A percentile compares a stretch with the other conserved stretches of the same genome.
phyloP scores from a whole-genome alignment of 1,140 invertebrate species.

The Coelopa frigida region DNA sequence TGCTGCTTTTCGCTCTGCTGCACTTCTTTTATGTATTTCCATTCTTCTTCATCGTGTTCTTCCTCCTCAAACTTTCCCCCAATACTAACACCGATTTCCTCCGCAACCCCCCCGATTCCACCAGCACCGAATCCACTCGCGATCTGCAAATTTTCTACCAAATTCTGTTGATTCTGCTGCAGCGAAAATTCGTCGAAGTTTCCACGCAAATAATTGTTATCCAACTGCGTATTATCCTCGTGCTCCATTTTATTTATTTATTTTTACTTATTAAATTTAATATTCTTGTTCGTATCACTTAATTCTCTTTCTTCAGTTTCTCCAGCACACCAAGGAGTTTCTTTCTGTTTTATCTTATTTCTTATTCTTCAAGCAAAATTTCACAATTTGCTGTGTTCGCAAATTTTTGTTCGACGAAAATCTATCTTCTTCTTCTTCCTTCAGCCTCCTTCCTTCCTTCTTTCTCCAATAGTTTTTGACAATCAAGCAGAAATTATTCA shows the following conservation, averaged over 20 bases:
- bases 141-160: constrained; percentile 33
- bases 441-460: too few relatives aligned
- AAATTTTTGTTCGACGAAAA: too few relatives aligned
- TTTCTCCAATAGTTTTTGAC: too few relatives aligned
- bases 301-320: too few relatives aligned
- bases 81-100: constrained; percentile 19
- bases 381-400: too few relatives aligned
- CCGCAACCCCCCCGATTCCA: constrained; percentile 22
- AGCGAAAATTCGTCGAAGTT: constrained; percentile 37
- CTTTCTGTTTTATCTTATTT: too few relatives aligned
- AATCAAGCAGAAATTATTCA: too few relatives aligned
- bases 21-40: constrained; percentile 41
- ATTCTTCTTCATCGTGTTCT: constrained; percentile 33
- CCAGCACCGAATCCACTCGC: constrained; percentile 21
- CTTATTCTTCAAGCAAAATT: too few relatives aligned
- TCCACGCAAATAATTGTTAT: too few relatives aligned
- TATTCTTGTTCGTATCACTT: too few relatives aligned
- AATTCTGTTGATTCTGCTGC: constrained; percentile 27
- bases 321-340: too few relatives aligned
- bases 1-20: constrained; percentile 40
- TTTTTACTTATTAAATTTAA: not conserved
- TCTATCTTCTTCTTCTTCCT: too few relatives aligned
- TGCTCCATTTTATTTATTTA: constrained; percentile 31
- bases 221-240: constrained; percentile 35
- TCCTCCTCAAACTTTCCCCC: constrained; percentile 20